Evolutionary conservation across 2,113 vertebrate species (phyloP).

Genomic region (Casuarius casuarius): DNA sequence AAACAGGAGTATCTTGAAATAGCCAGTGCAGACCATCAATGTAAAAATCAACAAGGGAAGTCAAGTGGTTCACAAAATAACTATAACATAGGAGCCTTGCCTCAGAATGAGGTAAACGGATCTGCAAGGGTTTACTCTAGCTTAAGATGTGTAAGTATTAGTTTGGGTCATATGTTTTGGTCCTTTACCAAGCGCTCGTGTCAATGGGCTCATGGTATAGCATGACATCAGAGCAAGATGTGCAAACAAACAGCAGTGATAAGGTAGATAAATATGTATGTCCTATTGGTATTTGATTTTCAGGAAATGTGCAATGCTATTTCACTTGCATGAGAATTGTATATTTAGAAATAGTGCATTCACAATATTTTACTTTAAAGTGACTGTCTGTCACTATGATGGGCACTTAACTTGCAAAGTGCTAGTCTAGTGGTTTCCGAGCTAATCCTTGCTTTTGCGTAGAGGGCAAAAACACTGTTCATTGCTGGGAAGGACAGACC

Average conservation of each 20-base stretch:
- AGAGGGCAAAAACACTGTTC: background rate
- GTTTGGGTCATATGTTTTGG: background rate
- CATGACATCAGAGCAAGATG: background rate
- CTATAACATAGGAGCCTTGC: background rate
- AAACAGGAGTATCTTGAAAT: background rate
- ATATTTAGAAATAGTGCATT: constrained; percentile 22
- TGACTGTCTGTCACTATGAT: background rate
- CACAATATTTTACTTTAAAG: constrained; percentile 33
- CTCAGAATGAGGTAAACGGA: background rate
- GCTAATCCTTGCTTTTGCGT: background rate
- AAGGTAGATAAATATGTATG: background rate
- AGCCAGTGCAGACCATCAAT: background rate
- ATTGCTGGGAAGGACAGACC: constrained; percentile 29
- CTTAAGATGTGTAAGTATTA: background rate
- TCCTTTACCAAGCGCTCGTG: background rate
- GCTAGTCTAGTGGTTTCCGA: background rate
- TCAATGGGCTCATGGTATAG: background rate
- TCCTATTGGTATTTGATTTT: background rate
- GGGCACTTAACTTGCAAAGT: constrained; percentile 14
- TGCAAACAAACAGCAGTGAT: background rate
- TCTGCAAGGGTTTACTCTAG: background rate
- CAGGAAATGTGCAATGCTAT: background rate
- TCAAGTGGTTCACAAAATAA: background rate
- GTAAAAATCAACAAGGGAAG: background rate
- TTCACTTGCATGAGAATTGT: constrained; percentile 15